phyloP scores from a whole-genome alignment of 2,888 invertebrate genomes.

The Hoplodrina ambigua region DNA sequence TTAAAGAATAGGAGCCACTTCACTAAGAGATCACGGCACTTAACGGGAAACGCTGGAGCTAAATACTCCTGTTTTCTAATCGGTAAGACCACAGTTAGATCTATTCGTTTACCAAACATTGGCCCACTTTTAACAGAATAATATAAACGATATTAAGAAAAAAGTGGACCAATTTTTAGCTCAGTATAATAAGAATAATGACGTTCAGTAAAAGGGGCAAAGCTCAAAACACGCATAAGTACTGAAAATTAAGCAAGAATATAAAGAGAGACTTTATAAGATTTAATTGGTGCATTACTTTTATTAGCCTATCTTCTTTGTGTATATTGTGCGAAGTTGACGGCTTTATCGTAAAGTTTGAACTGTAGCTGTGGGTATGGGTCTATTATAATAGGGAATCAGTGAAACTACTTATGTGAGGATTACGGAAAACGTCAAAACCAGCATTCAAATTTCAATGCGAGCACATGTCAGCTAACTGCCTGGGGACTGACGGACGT shows the following conservation, averaged over 20 bases:
- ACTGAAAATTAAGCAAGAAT: neutral
- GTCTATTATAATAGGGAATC: neutral
- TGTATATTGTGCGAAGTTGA: constrained; percentile 11
- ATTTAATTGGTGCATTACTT: constrained; percentile 17
- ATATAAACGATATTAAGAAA: too few relatives aligned
- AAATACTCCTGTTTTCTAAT: neutral
- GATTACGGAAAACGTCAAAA: constrained; percentile 8
- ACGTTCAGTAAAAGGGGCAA: neutral
- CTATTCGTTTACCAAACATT: constrained; percentile 13
- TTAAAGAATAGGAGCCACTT: neutral
- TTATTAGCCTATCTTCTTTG: constrained; percentile 19
- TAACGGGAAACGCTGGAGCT: constrained; percentile 1
- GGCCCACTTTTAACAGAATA: constrained; percentile 1
- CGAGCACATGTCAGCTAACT: constrained; percentile 19
- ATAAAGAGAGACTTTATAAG: neutral
- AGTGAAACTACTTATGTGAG: neutral
- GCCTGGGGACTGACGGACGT: constrained; percentile 1
- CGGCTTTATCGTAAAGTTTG: constrained; percentile 21
- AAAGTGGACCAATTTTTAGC: too few relatives aligned
- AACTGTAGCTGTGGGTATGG: constrained; percentile 7
- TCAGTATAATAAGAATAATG: neutral
- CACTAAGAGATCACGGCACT: neutral
- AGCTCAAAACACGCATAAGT: neutral
- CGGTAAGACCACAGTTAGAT: neutral
- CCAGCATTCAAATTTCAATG: constrained; percentile 17